Conservation (phyloP, 2,797 vertebrate species). For the Jordanella pulchra region DNA sequence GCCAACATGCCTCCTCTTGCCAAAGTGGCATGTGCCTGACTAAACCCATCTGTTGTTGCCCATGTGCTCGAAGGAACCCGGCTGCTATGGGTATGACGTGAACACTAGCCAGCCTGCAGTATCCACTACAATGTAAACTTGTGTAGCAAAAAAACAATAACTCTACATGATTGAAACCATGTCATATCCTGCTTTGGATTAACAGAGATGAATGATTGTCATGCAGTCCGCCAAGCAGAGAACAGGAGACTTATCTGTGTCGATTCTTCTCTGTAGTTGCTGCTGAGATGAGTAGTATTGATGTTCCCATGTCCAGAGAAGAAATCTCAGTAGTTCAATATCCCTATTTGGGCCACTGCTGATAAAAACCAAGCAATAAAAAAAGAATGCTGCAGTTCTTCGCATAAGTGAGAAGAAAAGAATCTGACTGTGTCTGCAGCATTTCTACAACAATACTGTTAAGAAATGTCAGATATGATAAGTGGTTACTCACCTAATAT, state of each 20-base stretch:
- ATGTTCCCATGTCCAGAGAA: conserved; percentile 50
- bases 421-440: neutral
- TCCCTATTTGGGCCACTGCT: conserved; percentile 35
- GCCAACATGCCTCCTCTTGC: conserved; percentile 64
- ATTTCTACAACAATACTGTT: conserved; percentile 10
- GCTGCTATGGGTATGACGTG: conserved; percentile 60
- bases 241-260: conserved; percentile 29
- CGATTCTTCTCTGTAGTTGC: conserved; percentile 36
- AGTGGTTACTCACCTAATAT: conserved; percentile 14
- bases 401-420: conserved; percentile 12
- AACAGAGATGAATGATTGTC: conserved; percentile 31
- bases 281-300: conserved; percentile 56
- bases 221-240: conserved; percentile 26
- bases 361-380: conserved; percentile 20
- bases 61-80: conserved; percentile 61
- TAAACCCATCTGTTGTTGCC: conserved; percentile 71
- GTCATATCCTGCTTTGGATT: conserved; percentile 40
- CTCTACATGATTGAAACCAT: conserved; percentile 32
- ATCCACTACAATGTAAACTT: conserved; percentile 29
- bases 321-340: conserved; percentile 51
- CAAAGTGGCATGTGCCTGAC: conserved; percentile 72
- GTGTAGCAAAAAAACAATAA: conserved; percentile 10
- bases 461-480: conserved; percentile 37
- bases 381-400: conserved; percentile 17
- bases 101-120: conserved; percentile 29